Percentiles rank a stretch among this genome's conserved stretches.
These are phyloP conservation scores for Gonioctena quinquepunctata DNA, from an alignment of 1,140 invertebrate species.

Conservation along the genomic window DNA sequence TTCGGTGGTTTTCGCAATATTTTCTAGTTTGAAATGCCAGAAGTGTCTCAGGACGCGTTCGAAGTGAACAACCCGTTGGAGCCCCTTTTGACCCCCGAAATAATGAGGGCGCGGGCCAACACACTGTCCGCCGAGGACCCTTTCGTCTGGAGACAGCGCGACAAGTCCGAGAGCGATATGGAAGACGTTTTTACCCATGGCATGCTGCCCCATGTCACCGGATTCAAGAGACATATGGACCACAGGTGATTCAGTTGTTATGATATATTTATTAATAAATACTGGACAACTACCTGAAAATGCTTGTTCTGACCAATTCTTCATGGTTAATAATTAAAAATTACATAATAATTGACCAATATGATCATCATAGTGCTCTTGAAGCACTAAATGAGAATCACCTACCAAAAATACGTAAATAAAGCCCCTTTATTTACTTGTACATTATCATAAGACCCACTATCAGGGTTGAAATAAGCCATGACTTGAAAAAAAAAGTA, in stretches of 20 bases:
- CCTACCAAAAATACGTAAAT: too few species aligned
- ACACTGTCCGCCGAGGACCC: constrained; percentile 50
- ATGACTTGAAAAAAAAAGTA: too few species aligned
- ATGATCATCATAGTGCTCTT: too few species aligned
- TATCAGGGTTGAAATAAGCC: too few species aligned
- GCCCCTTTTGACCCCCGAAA: constrained; percentile 56
- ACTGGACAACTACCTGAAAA: too few species aligned
- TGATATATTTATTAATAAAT: too few species aligned
- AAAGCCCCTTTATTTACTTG: too few species aligned
- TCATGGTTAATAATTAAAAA: too few species aligned
- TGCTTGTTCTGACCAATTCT: too few species aligned
- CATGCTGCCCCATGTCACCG: constrained; percentile 56
- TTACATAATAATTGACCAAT: too few species aligned
- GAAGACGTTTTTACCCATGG: constrained; percentile 55
- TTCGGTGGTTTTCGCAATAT: background rate
- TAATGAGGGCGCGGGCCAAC: constrained; percentile 60
- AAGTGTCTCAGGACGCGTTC: constrained; percentile 52
- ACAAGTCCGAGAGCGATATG: constrained; percentile 61
- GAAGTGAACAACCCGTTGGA: constrained; percentile 59
- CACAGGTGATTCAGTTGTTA: constrained; percentile 63
- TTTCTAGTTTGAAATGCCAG: constrained; percentile 42
- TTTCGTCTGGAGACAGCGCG: constrained; percentile 56
- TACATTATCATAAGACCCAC: too few species aligned
- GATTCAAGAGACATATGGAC: constrained; percentile 62
- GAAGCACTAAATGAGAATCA: too few species aligned